Base-by-base conservation (phyloP, 2,888 invertebrate species). In the Yponomeuta malinellus region DNA sequence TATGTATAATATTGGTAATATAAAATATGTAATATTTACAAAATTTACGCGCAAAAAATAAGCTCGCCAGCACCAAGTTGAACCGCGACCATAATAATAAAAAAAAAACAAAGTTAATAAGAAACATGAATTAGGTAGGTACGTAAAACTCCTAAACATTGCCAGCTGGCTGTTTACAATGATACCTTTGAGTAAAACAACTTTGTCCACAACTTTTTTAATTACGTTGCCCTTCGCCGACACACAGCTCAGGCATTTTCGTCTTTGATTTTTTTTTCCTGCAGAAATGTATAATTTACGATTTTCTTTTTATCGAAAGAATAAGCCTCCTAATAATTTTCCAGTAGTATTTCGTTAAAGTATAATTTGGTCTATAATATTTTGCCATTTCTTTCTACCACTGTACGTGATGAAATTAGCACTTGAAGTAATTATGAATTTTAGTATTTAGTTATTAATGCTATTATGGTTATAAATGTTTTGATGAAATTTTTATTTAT, bases 181-280 rank as follows among this genome's bases (percentile, higher is more conserved):
- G 75, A 73, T 73, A 75, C 75, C 75, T 74, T 74, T 29, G 74
- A 72, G 73, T 71, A 69, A 59, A 76, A 66, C 70, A 76, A 59
- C 33, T 69, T 63, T 63, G 31, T 10, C 10, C 12, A 29, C 37
- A 69, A 69, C 69, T 69, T 69, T 79, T 81, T 81, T 79, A 81
- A 82, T 81, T 81, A 80, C 78, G 73, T 79, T 77, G 74, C 74
- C 73, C 76, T 76, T 71, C 74, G 74, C 73, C 75, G 76, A 78
- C 78, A 78, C 76, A 75, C 15, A 10, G 52, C 43, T 43, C 43
- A 15, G 15, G 15, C 5, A 15, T 59, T 59, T 76, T 76, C 73
- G 75, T 73, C 71, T 64, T 64, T 29, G 43, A 6, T 43, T 43
- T 8, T 23, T 23, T 23, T 43, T 43, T 8, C 43, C 43, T 43